These are phyloP conservation scores for Adelges cooleyi DNA, from an alignment of 1,140 invertebrate species.

Conservation along the genomic window DNA sequence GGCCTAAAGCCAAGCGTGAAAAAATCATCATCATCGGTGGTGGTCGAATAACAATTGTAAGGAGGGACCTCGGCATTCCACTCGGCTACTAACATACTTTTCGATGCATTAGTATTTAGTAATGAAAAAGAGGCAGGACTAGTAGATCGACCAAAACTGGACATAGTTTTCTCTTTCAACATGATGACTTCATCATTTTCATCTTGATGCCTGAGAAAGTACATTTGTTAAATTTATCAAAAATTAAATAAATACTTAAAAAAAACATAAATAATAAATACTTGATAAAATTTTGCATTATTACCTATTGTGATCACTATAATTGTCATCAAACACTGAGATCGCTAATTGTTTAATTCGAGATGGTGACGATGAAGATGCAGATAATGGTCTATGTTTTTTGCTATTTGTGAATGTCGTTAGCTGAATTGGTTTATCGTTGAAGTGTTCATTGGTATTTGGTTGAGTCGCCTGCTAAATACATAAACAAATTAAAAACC, in stretches of 20 bases:
- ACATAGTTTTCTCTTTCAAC: slow-evolving; percentile 12
- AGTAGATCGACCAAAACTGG: slow-evolving; percentile 25
- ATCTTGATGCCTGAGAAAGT: slow-evolving; percentile 11
- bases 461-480: slow-evolving; percentile 1
- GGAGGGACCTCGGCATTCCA: slow-evolving; percentile 48
- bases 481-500: background rate
- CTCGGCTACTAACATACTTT: slow-evolving; percentile 40
- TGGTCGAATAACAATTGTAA: slow-evolving; percentile 37
- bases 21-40: slow-evolving; percentile 50
- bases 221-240: no score
- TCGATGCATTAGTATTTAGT: slow-evolving; percentile 18
- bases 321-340: slow-evolving; percentile 39
- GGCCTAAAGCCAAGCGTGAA: slow-evolving; percentile 59
- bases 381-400: slow-evolving; percentile 19
- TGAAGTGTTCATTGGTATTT: slow-evolving; percentile 8
- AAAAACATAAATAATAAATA: background rate
- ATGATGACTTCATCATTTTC: slow-evolving; percentile 24
- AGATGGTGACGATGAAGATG: slow-evolving; percentile 29
- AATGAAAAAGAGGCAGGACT: slow-evolving; percentile 18
- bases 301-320: slow-evolving; percentile 33
- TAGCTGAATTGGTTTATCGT: slow-evolving; percentile 30
- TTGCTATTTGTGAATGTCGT: slow-evolving; percentile 31
- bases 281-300: no score
- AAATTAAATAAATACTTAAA: background rate
- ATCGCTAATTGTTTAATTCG: slow-evolving; percentile 39